phyloP scores from a whole-genome alignment of 2,888 invertebrate genomes.

The Ophion ventricosus region DNA sequence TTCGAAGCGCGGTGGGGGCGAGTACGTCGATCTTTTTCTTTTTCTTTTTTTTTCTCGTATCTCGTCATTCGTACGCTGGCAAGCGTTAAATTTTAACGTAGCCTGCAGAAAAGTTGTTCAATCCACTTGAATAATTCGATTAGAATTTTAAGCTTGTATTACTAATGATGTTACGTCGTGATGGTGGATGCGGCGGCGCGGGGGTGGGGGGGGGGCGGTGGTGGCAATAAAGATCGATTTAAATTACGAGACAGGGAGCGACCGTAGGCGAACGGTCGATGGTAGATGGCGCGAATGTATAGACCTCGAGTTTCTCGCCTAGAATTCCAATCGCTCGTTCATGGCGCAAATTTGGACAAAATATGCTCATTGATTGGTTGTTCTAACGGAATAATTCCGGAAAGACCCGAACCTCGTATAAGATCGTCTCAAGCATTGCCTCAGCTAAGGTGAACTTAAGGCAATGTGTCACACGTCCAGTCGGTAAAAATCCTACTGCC shows the following conservation, averaged over 20 bases:
- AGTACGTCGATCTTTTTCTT: slow-evolving; percentile 6
- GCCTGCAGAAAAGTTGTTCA: slow-evolving; percentile 25
- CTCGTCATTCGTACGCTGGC: slow-evolving; percentile 6
- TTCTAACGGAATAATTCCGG: too few species aligned
- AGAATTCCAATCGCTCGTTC: not conserved
- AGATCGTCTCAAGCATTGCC: too few species aligned
- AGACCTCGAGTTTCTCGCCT: slow-evolving; percentile 12
- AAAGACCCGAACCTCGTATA: too few species aligned
- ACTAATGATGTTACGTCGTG: slow-evolving; percentile 56
- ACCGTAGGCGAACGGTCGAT: not conserved
- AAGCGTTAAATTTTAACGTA: slow-evolving; percentile 7
- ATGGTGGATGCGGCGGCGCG: too few species aligned
- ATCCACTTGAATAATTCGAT: slow-evolving; percentile 46
- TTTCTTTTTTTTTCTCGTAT: slow-evolving; percentile 4
- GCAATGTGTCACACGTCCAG: too few species aligned
- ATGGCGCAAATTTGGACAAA: slow-evolving; percentile 1
- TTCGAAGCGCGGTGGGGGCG: not conserved
- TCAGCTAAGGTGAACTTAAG: too few species aligned
- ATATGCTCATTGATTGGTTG: too few species aligned
- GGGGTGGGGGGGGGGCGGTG: too few species aligned
- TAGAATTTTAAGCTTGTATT: slow-evolving; percentile 58
- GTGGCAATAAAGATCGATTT: slow-evolving; percentile 22
- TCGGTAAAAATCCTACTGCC: too few species aligned
- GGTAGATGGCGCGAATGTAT: slow-evolving; percentile 8
- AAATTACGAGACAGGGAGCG: not conserved